Base-by-base conservation (phyloP, 1,140 invertebrate species). In the Drosophila persimilis region DNA sequence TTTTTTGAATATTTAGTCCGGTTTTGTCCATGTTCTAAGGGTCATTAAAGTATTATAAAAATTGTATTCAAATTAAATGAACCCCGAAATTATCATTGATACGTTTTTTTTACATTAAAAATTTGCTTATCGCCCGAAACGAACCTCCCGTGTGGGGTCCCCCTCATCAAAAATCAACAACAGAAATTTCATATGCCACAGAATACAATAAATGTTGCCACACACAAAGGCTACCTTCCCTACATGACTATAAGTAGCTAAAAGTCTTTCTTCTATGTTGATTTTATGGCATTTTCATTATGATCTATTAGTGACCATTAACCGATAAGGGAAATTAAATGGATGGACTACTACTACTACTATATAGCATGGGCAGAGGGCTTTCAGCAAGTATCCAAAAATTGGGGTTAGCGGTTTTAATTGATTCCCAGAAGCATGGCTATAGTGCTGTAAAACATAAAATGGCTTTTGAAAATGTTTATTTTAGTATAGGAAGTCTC, bases 271-370 rank as follows among this genome's bases (percentile, higher is more conserved):
- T 77, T 72, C 48, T 64, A 44, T 54, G 72, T 39, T 17, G 45
- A 59, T 78, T 81, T 86, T 81, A 86, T 81, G 43, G 65, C 22
- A 62, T 78, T 81, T 73, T 51, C 60, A 81, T 83, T 88, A 75
- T 88, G 83, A 86, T 86, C 83, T 88, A 88, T 86, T 86, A 81
- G 81, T 52, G 60, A 59, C 64, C 83, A 86, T 86, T 86, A 86
- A 75, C 63, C 70, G 81, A 85, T 86, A 85, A 80, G 73, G 8
- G 31, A 73, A 73, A 72, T 73, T 26, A 44, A 48, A 62, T 41
- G 47, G 44, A 17, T 11, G 11, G 26, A 35, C 62, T 50, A 8
- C 2, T 8, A 7, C 26, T 67, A 50, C 2, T 8, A 7, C 26
- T 67, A 50, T 57, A 50, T 43, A 50, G 51, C 44, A 43, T n/a